Evolutionary conservation across 2,113 vertebrate species (phyloP), one percentile per base, ranked within the genome.

Genomic region (Tiliqua scincoides): DNA sequence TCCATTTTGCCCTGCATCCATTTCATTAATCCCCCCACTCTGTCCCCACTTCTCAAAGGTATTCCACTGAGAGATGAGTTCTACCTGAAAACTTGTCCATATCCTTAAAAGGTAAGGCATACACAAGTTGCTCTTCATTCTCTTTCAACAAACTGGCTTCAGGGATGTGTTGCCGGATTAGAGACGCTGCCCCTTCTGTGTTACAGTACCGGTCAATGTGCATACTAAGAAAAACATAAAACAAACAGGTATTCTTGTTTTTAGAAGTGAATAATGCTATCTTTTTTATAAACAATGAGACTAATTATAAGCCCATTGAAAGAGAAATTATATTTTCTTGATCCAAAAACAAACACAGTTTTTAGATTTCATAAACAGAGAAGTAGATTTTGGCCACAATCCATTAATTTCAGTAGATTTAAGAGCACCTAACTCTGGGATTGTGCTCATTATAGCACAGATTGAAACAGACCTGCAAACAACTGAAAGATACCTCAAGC

Each of bases 81-180:
- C 0, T 93, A 99, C 98, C 98, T 97, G 98, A 93, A 91, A 99
- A 99, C 1, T 97, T 97, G 94, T 98, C 97, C 96, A 98, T 96
- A 95, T 98, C 98, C 94, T 96, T 98, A 80, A 99, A 98, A 0
- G 99, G 98, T 81, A 99, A 95, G 0, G 96, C 97, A 92, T 98
- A 99, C 0, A 98, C 98, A 1, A 99, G 95, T 82, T 99, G 98
- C 4, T 97, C 97, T 21, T 98, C 97, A 2, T 97, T 98, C 82
- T 97, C 95, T 21, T 98, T 97, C 78, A 98, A 94, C 91, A 99
- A 79, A 88, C 95, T 95, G 32, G 98, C 97, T 52, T 96, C 98
- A 32, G 97, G 97, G 54, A 99, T 95, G 57, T 98, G 98, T 25
- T 97, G 97, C 32, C 96, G 95, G 85, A 99, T 97, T 95, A 99